These are phyloP conservation scores for Orthonyx spaldingii DNA, from an alignment of 2,113 vertebrate genomes.

Conservation along the genomic window DNA sequence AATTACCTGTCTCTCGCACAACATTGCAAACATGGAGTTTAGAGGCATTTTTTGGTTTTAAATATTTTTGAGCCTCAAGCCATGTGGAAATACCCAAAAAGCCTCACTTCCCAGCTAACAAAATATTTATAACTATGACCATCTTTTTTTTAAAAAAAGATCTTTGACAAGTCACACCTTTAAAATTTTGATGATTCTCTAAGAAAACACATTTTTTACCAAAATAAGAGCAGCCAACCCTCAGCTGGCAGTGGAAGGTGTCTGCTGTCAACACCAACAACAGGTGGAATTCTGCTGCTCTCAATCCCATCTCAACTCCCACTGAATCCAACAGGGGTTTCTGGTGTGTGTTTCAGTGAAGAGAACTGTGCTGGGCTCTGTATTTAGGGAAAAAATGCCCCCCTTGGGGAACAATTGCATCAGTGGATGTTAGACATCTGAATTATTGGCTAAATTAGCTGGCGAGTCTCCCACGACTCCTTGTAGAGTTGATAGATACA, in stretches of 20 bases:
- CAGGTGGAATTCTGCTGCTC: neutral
- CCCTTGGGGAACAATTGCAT: neutral
- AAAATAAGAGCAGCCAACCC: neutral
- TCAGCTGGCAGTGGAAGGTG: accelerated
- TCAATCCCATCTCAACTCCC: neutral
- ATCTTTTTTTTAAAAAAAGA: neutral
- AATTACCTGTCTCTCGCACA: neutral
- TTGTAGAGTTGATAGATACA: neutral
- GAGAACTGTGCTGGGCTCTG: neutral
- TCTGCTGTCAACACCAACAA: neutral
- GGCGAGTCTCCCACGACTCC: neutral
- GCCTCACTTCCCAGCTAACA: neutral
- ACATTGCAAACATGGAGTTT: neutral
- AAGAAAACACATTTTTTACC: neutral
- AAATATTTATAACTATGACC: neutral
- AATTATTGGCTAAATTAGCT: neutral
- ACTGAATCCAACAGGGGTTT: neutral
- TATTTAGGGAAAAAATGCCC: neutral
- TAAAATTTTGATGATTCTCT: neutral
- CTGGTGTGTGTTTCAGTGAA: accelerated
- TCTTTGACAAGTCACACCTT: neutral
- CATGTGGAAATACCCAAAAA: neutral
- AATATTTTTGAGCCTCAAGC: neutral
- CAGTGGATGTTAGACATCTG: neutral
- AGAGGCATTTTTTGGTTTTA: neutral